Conservation (phyloP, 2,888 invertebrate genomes). For the Nymphalis c-album region DNA sequence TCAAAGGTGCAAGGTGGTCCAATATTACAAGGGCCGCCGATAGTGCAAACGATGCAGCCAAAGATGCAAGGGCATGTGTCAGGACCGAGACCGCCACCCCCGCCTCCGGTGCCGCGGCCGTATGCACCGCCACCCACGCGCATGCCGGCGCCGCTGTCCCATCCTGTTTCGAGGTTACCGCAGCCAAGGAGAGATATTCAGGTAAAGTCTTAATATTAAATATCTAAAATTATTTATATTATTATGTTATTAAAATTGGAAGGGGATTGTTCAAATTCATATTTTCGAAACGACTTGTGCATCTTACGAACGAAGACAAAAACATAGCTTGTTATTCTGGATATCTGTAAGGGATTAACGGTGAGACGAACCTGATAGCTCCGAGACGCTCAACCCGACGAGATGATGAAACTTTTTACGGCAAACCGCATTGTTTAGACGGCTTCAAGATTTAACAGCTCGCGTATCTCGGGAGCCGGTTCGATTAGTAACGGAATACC, state of each 20-base stretch:
- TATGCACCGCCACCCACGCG: slow-evolving; percentile 65
- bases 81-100: slow-evolving; percentile 40
- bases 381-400: slow-evolving; percentile 1
- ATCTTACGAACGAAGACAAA: slow-evolving; percentile 14
- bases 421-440: slow-evolving; percentile 38
- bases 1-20: slow-evolving; percentile 10
- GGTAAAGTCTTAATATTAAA: slow-evolving; percentile 46
- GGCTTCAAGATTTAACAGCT: slow-evolving; percentile 21
- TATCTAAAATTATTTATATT: too few species aligned
- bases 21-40: slow-evolving; percentile 14
- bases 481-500: slow-evolving; percentile 43
- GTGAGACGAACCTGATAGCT: slow-evolving; percentile 23
- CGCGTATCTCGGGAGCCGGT: slow-evolving; percentile 52
- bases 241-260: too few species aligned
- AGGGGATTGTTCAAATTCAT: too few species aligned
- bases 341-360: slow-evolving; percentile 25
- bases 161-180: slow-evolving; percentile 58
- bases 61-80: slow-evolving; percentile 37
- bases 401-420: slow-evolving; percentile 27
- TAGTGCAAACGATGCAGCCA: slow-evolving; percentile 13
- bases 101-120: slow-evolving; percentile 52
- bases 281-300: not conserved
- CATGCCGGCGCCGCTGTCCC: slow-evolving; percentile 65
- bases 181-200: slow-evolving; percentile 70
- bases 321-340: slow-evolving; percentile 24